Evolutionary conservation across 2,113 vertebrate species (phyloP).

Genomic region (Rhodinocichla rosea): DNA sequence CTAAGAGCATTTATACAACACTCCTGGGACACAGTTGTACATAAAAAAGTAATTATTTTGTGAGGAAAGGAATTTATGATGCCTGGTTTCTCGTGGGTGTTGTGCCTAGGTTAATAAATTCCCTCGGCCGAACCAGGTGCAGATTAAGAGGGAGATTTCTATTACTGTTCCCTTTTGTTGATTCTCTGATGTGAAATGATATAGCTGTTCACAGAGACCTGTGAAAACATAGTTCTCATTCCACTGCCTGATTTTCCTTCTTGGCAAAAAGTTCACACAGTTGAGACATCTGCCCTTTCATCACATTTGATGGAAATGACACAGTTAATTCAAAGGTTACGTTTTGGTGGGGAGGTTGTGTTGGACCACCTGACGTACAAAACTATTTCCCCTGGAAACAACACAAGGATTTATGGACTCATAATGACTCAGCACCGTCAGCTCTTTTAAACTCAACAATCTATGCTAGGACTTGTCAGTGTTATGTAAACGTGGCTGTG

Average conservation of each 20-base stretch:
- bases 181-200: not conserved
- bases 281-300: not conserved
- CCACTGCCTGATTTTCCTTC: not conserved
- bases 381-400: constrained; percentile 11
- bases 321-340: not conserved
- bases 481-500: constrained; percentile 15
- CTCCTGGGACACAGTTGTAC: not conserved
- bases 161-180: not conserved
- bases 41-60: not conserved
- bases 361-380: not conserved
- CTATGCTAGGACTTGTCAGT: not conserved
- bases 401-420: constrained; percentile 1
- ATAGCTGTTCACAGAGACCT: not conserved
- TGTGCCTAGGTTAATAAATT: not conserved
- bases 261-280: not conserved
- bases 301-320: not conserved
- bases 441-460: not conserved
- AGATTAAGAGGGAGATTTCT: not conserved
- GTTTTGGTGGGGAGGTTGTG: not conserved
- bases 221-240: not conserved
- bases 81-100: not conserved
- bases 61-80: not conserved
- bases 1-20: not conserved
- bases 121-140: not conserved
- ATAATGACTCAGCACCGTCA: constrained; percentile 63